Conservation (phyloP, 2,888 invertebrate species). For the Gerosis bhagava region DNA sequence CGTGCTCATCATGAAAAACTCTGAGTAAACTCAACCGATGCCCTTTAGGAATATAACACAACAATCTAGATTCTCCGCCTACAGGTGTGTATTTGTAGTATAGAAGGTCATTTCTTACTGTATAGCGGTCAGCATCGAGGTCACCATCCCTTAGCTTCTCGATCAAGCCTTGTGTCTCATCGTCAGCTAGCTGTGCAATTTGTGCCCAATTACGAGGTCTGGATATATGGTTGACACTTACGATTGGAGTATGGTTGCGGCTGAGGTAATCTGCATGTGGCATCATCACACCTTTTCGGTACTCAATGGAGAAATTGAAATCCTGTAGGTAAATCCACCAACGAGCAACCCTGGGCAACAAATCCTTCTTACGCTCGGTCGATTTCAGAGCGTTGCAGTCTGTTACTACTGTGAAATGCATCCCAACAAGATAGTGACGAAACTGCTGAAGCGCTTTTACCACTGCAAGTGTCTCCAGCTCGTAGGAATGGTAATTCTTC, state of each 20-base stretch:
- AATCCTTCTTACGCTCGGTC: conserved; percentile 39
- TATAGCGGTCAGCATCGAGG: conserved; percentile 19
- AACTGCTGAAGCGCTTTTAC: conserved; percentile 1
- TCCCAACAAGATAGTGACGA: not conserved
- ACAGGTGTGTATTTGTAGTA: conserved; percentile 23
- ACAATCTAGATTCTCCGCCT: conserved; percentile 19
- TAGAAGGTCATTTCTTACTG: conserved; percentile 17
- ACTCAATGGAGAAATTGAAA: conserved; percentile 30
- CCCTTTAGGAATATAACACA: conserved; percentile 32
- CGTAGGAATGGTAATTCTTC: too few species aligned
- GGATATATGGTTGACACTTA: conserved; percentile 10
- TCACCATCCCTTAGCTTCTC: conserved; percentile 18
- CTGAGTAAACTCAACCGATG: conserved; percentile 29
- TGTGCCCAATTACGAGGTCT: conserved; percentile 27
- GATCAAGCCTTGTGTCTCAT: conserved; percentile 23
- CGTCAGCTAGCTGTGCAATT: too few species aligned
- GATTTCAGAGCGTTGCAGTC: conserved; percentile 37
- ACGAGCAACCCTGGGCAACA: conserved; percentile 40
- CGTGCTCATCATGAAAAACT: conserved; percentile 31
- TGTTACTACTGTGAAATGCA: not conserved
- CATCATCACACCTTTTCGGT: conserved; percentile 34
- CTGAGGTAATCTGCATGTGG: too few species aligned
- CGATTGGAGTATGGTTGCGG: conserved; percentile 28
- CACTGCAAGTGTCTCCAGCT: conserved; percentile 1
- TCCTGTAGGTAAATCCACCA: conserved; percentile 45